A percentile compares a stretch with the other conserved stretches of the same genome.
phyloP scores from a whole-genome alignment of 2,113 vertebrate genomes.

The Chiloscyllium plagiosum region DNA sequence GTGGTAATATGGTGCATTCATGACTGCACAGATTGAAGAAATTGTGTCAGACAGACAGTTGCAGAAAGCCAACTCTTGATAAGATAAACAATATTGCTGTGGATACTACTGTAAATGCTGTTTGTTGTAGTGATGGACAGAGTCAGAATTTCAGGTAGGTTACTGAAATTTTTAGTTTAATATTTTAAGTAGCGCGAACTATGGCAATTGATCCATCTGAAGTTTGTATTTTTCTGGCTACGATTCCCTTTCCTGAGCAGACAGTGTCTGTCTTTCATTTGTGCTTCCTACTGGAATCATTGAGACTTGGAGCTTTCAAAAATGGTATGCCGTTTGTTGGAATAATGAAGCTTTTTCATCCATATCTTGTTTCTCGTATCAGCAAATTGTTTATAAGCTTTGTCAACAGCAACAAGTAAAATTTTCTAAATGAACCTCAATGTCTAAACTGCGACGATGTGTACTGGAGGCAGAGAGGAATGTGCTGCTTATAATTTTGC shows the following conservation, averaged over 20 bases:
- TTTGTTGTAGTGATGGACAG: constrained; percentile 35
- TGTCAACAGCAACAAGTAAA: constrained; percentile 2
- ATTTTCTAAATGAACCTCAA: neutral
- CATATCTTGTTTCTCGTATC: neutral
- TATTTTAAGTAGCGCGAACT: neutral
- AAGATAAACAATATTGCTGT: constrained; percentile 2
- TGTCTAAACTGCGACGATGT: neutral
- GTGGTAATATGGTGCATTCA: constrained; percentile 36
- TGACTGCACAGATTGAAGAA: constrained; percentile 35
- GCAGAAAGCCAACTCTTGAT: neutral
- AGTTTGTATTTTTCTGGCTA: constrained; percentile 21
- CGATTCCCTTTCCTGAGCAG: constrained; percentile 13
- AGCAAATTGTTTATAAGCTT: neutral
- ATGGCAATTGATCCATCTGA: neutral
- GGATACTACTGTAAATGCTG: constrained; percentile 36
- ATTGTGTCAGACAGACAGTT: constrained; percentile 16
- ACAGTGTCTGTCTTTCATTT: constrained; percentile 38
- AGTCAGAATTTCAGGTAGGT: constrained; percentile 35
- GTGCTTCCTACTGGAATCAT: neutral
- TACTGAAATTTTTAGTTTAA: neutral
- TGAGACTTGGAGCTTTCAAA: neutral
- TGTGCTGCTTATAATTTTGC: neutral
- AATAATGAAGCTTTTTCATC: constrained; percentile 3
- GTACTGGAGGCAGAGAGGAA: neutral
- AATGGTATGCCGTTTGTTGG: neutral